Base-by-base conservation (phyloP, 2,888 invertebrate genomes). In the Kuschelorhynchus macadamiae region DNA sequence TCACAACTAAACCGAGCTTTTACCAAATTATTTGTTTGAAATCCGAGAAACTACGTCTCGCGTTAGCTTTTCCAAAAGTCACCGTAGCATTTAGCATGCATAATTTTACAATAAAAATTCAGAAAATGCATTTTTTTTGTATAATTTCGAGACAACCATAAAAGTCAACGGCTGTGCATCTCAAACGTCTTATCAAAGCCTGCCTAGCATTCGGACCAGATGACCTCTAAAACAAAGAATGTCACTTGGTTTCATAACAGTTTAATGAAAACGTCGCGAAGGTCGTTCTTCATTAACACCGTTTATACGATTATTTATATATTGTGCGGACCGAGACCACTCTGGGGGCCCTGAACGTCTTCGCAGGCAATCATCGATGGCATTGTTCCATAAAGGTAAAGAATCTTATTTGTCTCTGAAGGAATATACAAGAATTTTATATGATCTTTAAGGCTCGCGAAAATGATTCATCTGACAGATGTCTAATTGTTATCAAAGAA, bases 141-240 rank as follows among this genome's bases (percentile, higher is more conserved):
- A n/a, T n/a, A n/a, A n/a, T n/a, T n/a, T n/a, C n/a, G n/a, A n/a
- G n/a, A n/a, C n/a, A n/a, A n/a, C n/a, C n/a, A n/a, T n/a, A n/a
- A n/a, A n/a, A n/a, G n/a, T n/a, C n/a, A n/a, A n/a, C n/a, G n/a
- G n/a, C n/a, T n/a, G n/a, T n/a, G n/a, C n/a, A n/a, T n/a, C n/a
- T n/a, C n/a, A n/a, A n/a, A n/a, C n/a, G n/a, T n/a, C 65, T 71
- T 64, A 70, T 56, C 73, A 67, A 71, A 66, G 73, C 72, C 65
- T 74, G 70, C 72, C 70, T 73, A 62, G 64, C 70, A 73, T 72
- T 66, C 68, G 72, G 41, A 42, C 50, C 32, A 62, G 75, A 68
- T 75, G 80, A 78, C 80, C 80, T 80, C 77, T 73, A 76, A 77
- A 67, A 69, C 66, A 73, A 76, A 77, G 78, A 79, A 79, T 79